Conservation (phyloP, 2,797 vertebrate genomes). For the Liasis olivaceus region DNA sequence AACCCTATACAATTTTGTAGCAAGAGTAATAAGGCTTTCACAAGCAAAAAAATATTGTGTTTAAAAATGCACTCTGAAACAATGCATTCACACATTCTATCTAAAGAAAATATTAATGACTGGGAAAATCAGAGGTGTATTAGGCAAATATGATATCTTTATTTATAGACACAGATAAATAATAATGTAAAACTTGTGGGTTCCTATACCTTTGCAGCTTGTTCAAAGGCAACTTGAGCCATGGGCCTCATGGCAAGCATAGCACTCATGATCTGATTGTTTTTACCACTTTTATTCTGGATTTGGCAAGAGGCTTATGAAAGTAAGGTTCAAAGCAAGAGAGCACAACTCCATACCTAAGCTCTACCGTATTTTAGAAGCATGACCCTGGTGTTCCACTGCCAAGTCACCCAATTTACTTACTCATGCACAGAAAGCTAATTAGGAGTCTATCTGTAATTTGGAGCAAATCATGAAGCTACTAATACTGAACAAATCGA, state of each 20-base stretch:
- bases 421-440: neutral
- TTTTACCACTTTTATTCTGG: neutral
- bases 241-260: neutral
- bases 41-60: neutral
- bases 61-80: neutral
- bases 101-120: neutral
- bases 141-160: neutral
- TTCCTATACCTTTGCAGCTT: neutral
- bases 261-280: neutral
- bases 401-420: neutral
- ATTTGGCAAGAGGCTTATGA: neutral
- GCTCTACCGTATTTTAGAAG: neutral
- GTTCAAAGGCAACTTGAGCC: neutral
- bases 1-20: neutral
- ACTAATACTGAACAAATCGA: neutral
- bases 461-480: neutral
- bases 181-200: neutral
- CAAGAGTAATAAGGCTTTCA: neutral
- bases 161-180: neutral
- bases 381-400: neutral
- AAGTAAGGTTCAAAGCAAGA: neutral
- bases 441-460: neutral
- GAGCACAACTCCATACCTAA: neutral
- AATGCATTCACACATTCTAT: neutral
- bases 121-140: neutral